Percentiles rank a stretch among this genome's conserved stretches.
Conservation (phyloP, 2,113 vertebrate genomes). For the Aleadryas rufinucha region DNA sequence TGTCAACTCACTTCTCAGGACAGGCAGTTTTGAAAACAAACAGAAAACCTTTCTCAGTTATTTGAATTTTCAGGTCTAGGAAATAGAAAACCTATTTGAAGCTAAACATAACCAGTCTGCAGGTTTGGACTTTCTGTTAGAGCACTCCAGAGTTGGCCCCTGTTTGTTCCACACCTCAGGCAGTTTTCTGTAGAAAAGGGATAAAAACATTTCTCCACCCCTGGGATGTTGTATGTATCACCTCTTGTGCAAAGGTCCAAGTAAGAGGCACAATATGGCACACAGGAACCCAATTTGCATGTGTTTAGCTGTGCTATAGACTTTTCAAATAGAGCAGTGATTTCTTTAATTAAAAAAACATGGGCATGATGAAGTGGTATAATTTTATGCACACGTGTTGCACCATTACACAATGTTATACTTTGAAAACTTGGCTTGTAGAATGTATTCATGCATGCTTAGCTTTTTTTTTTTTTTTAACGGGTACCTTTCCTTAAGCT, state of each 20-base stretch:
- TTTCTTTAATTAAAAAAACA: neutral
- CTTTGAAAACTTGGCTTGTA: neutral
- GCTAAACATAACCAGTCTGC: neutral
- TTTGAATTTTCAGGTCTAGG: neutral
- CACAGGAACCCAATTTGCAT: neutral
- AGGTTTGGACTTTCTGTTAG: neutral
- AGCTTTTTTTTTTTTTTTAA: neutral
- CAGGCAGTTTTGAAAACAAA: neutral
- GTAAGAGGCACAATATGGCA: neutral
- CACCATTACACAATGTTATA: neutral
- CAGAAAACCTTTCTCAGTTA: neutral
- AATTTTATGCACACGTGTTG: neutral
- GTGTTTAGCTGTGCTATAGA: neutral
- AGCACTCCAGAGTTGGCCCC: accelerated
- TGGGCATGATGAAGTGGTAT: neutral
- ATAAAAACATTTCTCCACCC: neutral
- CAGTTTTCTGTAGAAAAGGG: neutral
- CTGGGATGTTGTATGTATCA: neutral
- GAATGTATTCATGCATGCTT: neutral
- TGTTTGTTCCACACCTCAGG: neutral
- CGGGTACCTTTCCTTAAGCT: neutral
- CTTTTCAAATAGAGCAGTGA: neutral
- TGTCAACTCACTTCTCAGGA: neutral
- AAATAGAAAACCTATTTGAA: neutral
- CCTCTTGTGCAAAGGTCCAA: neutral